Percentiles rank a stretch among this genome's conserved stretches.
Evolutionary conservation across 2,113 vertebrate species (phyloP).

Genomic region (Centropus bengalensis): DNA sequence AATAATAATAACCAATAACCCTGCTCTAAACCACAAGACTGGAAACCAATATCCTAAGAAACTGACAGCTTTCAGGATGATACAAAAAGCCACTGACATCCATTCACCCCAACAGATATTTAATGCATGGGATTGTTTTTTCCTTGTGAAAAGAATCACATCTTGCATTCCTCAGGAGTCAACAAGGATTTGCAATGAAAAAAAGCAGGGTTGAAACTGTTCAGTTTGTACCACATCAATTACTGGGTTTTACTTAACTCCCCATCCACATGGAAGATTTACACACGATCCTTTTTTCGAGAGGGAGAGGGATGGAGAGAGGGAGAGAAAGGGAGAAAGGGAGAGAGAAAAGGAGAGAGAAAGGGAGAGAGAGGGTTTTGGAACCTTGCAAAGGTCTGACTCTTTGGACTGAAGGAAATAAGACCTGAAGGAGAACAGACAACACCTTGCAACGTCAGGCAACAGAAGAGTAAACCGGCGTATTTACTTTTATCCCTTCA

Average conservation of each 20-base stretch:
- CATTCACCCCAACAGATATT: neutral
- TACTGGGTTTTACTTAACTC: neutral
- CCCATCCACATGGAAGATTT: neutral
- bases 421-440: neutral
- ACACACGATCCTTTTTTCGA: neutral
- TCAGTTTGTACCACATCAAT: neutral
- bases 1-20: neutral
- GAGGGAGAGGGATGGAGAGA: no score
- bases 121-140: neutral
- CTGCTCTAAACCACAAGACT: neutral
- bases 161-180: neutral
- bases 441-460: neutral
- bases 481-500: neutral
- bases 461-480: neutral
- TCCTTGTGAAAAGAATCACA: neutral
- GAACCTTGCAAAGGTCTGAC: neutral
- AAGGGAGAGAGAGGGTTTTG: neutral
- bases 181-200: neutral
- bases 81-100: neutral
- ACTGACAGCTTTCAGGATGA: neutral
- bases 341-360: no score
- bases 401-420: neutral
- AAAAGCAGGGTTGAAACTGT: neutral
- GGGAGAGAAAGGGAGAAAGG: no score
- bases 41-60: constrained; percentile 5